phyloP scores from a whole-genome alignment of 2,888 invertebrate genomes.

The Isoperla grammatica region DNA sequence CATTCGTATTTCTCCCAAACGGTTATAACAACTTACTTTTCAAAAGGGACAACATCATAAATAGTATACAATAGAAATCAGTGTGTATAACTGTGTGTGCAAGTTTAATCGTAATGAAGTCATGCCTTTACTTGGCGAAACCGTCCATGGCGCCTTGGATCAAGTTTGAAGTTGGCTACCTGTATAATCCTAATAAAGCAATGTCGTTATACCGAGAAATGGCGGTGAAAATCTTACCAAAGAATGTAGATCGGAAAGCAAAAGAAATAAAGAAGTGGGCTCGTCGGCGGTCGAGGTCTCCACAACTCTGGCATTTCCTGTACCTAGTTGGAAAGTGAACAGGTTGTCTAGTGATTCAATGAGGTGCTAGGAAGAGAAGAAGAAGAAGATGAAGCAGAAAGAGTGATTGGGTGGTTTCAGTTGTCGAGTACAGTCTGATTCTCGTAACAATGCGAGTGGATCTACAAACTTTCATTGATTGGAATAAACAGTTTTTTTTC shows the following conservation, averaged over 20 bases:
- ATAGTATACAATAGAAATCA: too few relatives aligned
- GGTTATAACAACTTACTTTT: too few relatives aligned
- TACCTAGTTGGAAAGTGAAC: background rate
- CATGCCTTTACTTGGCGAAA: too few relatives aligned
- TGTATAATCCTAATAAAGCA: background rate
- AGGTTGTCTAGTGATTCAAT: background rate
- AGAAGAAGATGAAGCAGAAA: background rate
- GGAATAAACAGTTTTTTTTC: too few relatives aligned
- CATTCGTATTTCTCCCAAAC: too few relatives aligned
- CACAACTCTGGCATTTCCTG: slow-evolving; percentile 4
- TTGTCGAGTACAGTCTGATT: background rate
- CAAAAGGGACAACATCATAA: too few relatives aligned
- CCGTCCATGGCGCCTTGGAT: too few relatives aligned
- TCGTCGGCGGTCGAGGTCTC: background rate
- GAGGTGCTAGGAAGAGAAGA: background rate
- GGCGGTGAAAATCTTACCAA: slow-evolving; percentile 9
- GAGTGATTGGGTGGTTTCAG: background rate
- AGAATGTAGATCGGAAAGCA: slow-evolving; percentile 17
- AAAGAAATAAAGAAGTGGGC: background rate
- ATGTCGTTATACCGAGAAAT: background rate
- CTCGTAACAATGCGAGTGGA: too few relatives aligned
- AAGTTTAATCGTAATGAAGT: too few relatives aligned
- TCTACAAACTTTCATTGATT: too few relatives aligned
- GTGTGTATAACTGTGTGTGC: too few relatives aligned
- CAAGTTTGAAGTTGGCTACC: too few relatives aligned